Conservation (phyloP, 2,888 invertebrate genomes). For the Hesperia comma region DNA sequence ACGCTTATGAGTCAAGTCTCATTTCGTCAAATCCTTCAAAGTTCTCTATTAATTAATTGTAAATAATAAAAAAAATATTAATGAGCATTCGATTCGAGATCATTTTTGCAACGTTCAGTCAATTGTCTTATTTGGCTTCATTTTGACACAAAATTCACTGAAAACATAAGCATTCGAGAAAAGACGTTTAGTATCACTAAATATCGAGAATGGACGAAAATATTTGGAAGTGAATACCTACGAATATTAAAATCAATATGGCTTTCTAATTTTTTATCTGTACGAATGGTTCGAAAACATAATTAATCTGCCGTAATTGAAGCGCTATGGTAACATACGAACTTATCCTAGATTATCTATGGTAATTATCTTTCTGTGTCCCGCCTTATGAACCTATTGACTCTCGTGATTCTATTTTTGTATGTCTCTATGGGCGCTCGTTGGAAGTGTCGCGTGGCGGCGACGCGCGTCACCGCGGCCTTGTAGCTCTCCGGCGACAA, state of each 20-base stretch:
- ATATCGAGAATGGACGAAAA: constrained; percentile 8
- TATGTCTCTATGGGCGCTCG: constrained; percentile 70
- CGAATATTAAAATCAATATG: constrained; percentile 9
- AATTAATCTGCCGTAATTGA: constrained; percentile 13
- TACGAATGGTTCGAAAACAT: neutral
- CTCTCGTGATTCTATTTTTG: constrained; percentile 71
- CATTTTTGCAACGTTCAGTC: constrained; percentile 27
- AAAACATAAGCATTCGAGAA: neutral
- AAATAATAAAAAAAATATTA: constrained; percentile 23
- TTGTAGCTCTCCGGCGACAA: constrained; percentile 75
- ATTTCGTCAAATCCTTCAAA: constrained; percentile 49
- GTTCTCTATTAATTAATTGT: constrained; percentile 29
- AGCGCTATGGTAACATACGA: constrained; percentile 22
- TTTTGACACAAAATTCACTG: constrained; percentile 35
- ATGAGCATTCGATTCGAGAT: constrained; percentile 40
- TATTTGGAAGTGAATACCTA: neutral
- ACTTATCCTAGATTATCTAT: constrained; percentile 30
- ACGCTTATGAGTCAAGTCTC: constrained; percentile 40
- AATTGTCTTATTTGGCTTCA: constrained; percentile 39
- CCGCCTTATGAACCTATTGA: constrained; percentile 70
- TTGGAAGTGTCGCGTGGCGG: constrained; percentile 63
- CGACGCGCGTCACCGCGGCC: constrained; percentile 72
- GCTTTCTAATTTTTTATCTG: neutral
- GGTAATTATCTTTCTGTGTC: constrained; percentile 74
- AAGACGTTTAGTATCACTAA: neutral